Evolutionary conservation across 2,888 invertebrate genomes (phyloP), one percentile per base, ranked within the genome.

Genomic region (Molanna angustata): DNA sequence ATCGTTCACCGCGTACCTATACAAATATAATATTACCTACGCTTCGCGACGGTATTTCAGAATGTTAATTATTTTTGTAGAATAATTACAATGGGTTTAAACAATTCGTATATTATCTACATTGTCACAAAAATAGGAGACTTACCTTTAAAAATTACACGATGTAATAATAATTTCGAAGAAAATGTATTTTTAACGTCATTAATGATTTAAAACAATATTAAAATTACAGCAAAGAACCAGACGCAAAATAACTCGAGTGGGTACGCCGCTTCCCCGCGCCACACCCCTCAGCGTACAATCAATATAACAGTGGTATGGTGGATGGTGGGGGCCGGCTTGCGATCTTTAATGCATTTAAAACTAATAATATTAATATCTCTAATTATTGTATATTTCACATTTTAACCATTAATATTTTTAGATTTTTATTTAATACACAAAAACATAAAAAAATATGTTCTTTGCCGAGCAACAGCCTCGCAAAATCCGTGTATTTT

Each of bases 201-300:
- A 51, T 48, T 51, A 48, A 48, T 46, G 51, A 75, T 74, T 70
- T 68, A 68, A 74, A 74, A 73, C 61, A 62, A 60, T 58, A 76
- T 75, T 74, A 74, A 76, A 75, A 76, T 76, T 76, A 75, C 75
- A 76, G 76, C 75, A 75, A 76, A 76, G 76, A 76, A 76, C 74
- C 76, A 76, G 76, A 76, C 76, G 76, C 76, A 76, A 77, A 76
- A 77, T 63, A 73, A 76, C 75, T 75, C 76, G 76, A 76, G 75
- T 76, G 76, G 76, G 76, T 75, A 76, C 75, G 76, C 75, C 72
- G 73, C 74, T 71, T 74, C 76, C 75, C 76, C 75, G 75, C 70
- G 75, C 70, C 74, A 66, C 54, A 43, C 57, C 54, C 50, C 58
- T 52, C 54, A n/a, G 27, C 50, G n/a, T 42, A 41, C 55, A 54